Conservation (phyloP, 2,888 invertebrate species). For the Drosophila diplacantha region DNA sequence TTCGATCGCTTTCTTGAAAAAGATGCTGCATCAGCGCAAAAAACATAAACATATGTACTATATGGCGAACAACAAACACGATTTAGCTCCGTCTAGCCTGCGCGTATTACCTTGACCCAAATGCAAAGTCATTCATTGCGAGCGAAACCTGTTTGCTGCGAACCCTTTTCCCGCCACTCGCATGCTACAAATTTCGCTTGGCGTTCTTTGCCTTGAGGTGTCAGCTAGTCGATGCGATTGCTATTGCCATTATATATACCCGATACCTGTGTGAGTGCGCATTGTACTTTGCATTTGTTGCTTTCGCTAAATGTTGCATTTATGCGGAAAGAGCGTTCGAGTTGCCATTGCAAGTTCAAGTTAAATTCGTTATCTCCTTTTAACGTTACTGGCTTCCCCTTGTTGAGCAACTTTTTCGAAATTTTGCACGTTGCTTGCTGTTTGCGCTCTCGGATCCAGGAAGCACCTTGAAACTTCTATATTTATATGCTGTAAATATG, state of each 20-base stretch:
- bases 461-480: conserved; percentile 75
- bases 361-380: conserved; percentile 63
- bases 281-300: conserved; percentile 37
- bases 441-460: conserved; percentile 55
- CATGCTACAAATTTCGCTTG: conserved; percentile 47
- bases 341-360: conserved; percentile 69
- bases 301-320: conserved; percentile 46
- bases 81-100: conserved; percentile 60
- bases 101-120: conserved; percentile 65
- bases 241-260: background rate
- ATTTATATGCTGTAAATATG: conserved; percentile 53
- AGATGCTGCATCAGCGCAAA: conserved; percentile 23
- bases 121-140: conserved; percentile 50
- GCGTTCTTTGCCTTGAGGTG: conserved; percentile 67
- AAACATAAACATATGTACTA: conserved; percentile 11
- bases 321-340: conserved; percentile 58
- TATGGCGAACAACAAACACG: conserved; percentile 19
- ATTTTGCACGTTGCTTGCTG: conserved; percentile 25
- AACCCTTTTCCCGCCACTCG: conserved; percentile 61
- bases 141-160: conserved; percentile 63
- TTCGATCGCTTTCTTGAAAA: conserved; percentile 12
- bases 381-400: conserved; percentile 49
- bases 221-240: conserved; percentile 25
- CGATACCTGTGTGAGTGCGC: background rate
- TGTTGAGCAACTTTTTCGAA: conserved; percentile 65